Percentiles rank a stretch among this genome's conserved stretches.
phyloP scores from a whole-genome alignment of 2,888 invertebrate genomes.

The Lutraria lutraria region DNA sequence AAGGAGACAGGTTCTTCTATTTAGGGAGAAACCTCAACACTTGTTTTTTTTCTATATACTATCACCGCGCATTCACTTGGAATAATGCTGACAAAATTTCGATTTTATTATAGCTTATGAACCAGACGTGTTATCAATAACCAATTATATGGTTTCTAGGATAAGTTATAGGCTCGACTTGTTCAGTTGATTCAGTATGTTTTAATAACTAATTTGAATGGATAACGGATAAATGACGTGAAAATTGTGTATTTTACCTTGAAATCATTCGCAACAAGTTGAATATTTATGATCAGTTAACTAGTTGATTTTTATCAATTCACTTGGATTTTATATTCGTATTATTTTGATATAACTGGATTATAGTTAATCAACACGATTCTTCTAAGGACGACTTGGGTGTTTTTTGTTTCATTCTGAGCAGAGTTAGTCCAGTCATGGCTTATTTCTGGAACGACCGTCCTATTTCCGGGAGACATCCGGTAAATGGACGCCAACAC shows the following conservation, averaged over 20 bases:
- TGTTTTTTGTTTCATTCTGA: neutral
- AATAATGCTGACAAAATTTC: neutral
- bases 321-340: neutral
- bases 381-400: too few species aligned
- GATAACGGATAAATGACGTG: neutral
- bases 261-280: neutral
- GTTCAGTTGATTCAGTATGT: neutral
- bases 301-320: neutral
- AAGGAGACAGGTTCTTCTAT: neutral
- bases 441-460: constrained; percentile 72
- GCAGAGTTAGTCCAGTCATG: constrained; percentile 44
- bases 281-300: neutral
- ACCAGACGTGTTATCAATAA: constrained; percentile 6
- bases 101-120: neutral
- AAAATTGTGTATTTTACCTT: neutral
- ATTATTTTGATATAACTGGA: too few species aligned
- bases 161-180: neutral
- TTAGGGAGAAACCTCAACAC: neutral
- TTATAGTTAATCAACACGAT: too few species aligned
- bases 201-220: neutral
- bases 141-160: neutral
- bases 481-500: constrained; percentile 41
- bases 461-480: constrained; percentile 63
- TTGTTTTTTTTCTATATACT: neutral
- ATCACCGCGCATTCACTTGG: neutral